These are phyloP conservation scores for Zoroaster sp. DNA, from an alignment of 53 echinoderm and acorn worm genomes.

Conservation along the genomic window DNA sequence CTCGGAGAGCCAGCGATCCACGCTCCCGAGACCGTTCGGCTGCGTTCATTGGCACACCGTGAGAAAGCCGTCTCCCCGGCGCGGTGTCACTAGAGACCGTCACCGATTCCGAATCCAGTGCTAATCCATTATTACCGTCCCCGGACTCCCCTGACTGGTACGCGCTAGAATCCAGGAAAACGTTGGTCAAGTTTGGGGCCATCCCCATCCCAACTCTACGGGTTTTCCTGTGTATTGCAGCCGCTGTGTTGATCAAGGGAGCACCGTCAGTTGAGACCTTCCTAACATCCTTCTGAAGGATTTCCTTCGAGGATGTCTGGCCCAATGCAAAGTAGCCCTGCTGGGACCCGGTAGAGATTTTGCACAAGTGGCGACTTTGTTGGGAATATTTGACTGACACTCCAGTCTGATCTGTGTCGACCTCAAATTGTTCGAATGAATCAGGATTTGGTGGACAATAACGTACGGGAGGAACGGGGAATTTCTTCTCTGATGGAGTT, in stretches of 20 bases:
- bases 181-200: neutral
- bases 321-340: neutral
- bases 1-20: conserved; percentile 1
- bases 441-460: neutral
- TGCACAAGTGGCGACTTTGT: neutral
- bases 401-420: neutral
- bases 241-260: neutral
- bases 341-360: conserved; percentile 3
- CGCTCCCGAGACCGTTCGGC: conserved; percentile 10
- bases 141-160: neutral
- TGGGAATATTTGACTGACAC: neutral
- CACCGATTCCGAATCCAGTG: conserved; percentile 2
- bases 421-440: neutral
- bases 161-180: neutral
- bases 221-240: neutral
- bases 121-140: neutral
- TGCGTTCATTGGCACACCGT: neutral
- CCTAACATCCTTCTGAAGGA: neutral
- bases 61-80: neutral
- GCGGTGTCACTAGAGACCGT: neutral
- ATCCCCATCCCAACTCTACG: neutral
- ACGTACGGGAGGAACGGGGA: neutral
- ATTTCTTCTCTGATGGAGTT: neutral
- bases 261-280: conserved; percentile 1
- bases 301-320: neutral